Conservation (phyloP, 1,140 invertebrate genomes). For the Heliconius congener region DNA sequence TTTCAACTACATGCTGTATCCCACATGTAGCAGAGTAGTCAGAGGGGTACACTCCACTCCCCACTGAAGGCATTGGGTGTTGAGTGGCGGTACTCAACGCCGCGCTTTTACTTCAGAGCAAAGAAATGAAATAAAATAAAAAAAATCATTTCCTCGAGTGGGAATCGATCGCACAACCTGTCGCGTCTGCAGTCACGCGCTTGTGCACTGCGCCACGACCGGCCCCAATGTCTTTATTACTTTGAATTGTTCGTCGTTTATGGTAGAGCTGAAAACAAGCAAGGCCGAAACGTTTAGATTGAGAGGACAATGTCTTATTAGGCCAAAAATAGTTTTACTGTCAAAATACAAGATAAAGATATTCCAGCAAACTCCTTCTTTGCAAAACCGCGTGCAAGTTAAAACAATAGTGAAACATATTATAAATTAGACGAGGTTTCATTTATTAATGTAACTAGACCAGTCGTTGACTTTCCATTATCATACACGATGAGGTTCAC, state of each 20-base stretch:
- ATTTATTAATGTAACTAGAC: slow-evolving; percentile 56
- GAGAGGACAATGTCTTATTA: slow-evolving; percentile 40
- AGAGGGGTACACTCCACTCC: too few relatives aligned
- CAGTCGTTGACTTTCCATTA: slow-evolving; percentile 67
- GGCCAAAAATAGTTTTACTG: slow-evolving; percentile 16
- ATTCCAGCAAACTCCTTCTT: background rate
- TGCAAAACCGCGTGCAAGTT: slow-evolving; percentile 24
- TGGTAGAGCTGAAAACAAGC: slow-evolving; percentile 48
- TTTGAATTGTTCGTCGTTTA: slow-evolving; percentile 68
- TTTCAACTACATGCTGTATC: too few relatives aligned
- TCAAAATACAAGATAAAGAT: slow-evolving; percentile 1
- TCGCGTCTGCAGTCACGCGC: too few relatives aligned
- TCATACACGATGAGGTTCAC: slow-evolving; percentile 64
- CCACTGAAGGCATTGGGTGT: too few relatives aligned
- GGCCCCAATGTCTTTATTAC: slow-evolving; percentile 51
- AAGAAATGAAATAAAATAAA: too few relatives aligned
- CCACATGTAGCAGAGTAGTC: too few relatives aligned
- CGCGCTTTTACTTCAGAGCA: too few relatives aligned
- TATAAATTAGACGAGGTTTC: slow-evolving; percentile 46
- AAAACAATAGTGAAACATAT: slow-evolving; percentile 40
- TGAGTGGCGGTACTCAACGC: too few relatives aligned
- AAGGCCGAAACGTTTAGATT: slow-evolving; percentile 62
- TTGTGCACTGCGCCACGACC: too few relatives aligned
- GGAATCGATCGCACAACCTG: too few relatives aligned
- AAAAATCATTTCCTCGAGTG: too few relatives aligned